Percentiles rank a stretch among this genome's conserved stretches.
Conservation (phyloP, 2,113 vertebrate species). For the Lipophrys pholis region DNA sequence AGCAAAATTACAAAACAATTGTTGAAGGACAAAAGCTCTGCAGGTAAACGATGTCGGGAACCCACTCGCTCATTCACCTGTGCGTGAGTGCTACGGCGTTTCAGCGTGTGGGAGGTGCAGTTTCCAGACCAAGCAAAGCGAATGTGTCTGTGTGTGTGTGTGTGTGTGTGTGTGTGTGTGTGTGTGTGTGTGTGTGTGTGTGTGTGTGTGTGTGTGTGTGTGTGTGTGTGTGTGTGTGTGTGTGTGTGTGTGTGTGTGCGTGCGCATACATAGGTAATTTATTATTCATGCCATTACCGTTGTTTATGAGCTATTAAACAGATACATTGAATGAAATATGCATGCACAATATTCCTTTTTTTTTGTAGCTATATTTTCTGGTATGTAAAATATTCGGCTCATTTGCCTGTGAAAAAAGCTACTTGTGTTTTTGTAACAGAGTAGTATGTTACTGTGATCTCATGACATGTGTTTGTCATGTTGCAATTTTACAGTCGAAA, state of each 20-base stretch:
- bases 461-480: no score
- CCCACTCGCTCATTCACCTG: constrained; percentile 23
- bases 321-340: constrained; percentile 65
- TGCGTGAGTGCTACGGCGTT: not conserved
- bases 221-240: not conserved
- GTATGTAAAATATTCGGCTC: not conserved
- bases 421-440: no score
- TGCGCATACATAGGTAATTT: constrained; percentile 28
- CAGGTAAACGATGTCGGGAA: constrained; percentile 37
- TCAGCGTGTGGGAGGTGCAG: constrained; percentile 12
- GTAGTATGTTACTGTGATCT: no score
- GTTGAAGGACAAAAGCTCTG: constrained; percentile 47
- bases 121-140: constrained; percentile 42
- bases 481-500: no score
- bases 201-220: constrained; percentile 17
- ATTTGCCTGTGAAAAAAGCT: no score
- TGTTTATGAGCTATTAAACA: constrained; percentile 66
- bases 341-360: constrained; percentile 33
- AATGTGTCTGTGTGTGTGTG: not conserved
- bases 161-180: constrained; percentile 25
- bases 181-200: not conserved
- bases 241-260: constrained; percentile 24
- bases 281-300: constrained; percentile 58
- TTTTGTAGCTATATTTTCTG: constrained; percentile 17
- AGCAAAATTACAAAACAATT: constrained; percentile 19